A percentile compares a stretch with the other conserved stretches of the same genome.
Evolutionary conservation across 2,888 invertebrate species (phyloP).

Genomic region (Octonoba sinensis): DNA sequence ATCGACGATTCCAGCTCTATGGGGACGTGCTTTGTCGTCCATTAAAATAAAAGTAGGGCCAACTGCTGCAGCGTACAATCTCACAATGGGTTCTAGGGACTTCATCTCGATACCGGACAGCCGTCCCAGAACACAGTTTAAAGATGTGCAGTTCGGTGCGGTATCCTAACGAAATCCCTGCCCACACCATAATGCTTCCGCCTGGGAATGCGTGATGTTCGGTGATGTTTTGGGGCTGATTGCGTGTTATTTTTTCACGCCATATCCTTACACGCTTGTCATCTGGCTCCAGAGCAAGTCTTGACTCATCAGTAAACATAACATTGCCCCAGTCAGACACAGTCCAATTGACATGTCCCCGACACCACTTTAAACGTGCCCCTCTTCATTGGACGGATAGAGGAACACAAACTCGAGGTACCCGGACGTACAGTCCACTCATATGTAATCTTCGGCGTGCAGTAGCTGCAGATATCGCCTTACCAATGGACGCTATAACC

Average conservation of each 20-base stretch:
- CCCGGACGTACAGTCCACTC: slow-evolving; percentile 2
- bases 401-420: slow-evolving; percentile 3
- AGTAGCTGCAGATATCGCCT: too few relatives aligned
- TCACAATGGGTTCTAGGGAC: slow-evolving; percentile 3
- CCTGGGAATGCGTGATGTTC: slow-evolving; percentile 8
- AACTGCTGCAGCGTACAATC: slow-evolving; percentile 6
- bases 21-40: slow-evolving; percentile 1
- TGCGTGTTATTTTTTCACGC: slow-evolving; percentile 7
- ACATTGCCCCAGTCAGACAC: background rate
- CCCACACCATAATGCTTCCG: slow-evolving; percentile 10
- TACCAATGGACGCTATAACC: too few relatives aligned
- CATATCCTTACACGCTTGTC: slow-evolving; percentile 1
- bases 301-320: slow-evolving; percentile 9
- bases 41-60: slow-evolving; percentile 1
- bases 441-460: background rate
- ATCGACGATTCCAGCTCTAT: background rate
- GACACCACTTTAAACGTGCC: background rate
- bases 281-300: slow-evolving; percentile 6
- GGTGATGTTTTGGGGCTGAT: slow-evolving; percentile 14
- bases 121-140: slow-evolving; percentile 11
- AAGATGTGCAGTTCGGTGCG: background rate
- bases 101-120: slow-evolving; percentile 31
- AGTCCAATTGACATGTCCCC: background rate
- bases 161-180: slow-evolving; percentile 13
- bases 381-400: background rate